Base-by-base conservation (phyloP, 2,113 vertebrate species). In the Rhombomys opimus region DNA sequence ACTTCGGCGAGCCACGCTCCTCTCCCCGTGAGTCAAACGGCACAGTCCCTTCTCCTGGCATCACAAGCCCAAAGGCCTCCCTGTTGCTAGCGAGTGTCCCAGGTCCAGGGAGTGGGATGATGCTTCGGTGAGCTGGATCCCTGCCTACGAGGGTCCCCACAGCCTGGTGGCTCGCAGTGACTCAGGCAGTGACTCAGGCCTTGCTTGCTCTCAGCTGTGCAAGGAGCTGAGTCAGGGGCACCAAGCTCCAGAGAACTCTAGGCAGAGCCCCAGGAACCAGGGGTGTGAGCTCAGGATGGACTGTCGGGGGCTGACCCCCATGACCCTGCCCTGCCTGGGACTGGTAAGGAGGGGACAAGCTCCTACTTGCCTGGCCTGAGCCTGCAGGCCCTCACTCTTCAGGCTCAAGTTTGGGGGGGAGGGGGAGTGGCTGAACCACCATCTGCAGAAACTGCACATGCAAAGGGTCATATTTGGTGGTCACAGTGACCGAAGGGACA, bases 121-220 rank as follows among this genome's bases (percentile, higher is more conserved):
- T 80, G 10, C 80, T 9, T 32, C 61, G 65, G 72, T 2, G 61
- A 59, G 13, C 0, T 10, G 61, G 20, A 63, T 88, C 91, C 12
- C 5, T 75, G 80, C 86, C 67, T 78, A 0, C 6, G 41, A 90
- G 72, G 27, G 77, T 63, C 94, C 85, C 72, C 1, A 54, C 30
- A 25, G 50, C 95, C 85, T 30, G n/a, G 68, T 8, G 52, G 82
- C 35, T 78, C 76, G 50, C 86, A 22, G 73, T 95, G 96, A 97
- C 81, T 96, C 96, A 94, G 96, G 65, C 7, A 0, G 95, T 93
- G 96, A 98, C 85, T 95, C 96, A 96, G 94, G 70, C 84, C 86
- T 9, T 18, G 38, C 82, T 12, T 22, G 54, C 92, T 95, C 88
- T 0, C 17, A 81, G 63, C 87, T 32, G 5, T 72, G 25, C 0